phyloP scores from a whole-genome alignment of 2,888 invertebrate genomes.

The Micoletzkya japonica region DNA sequence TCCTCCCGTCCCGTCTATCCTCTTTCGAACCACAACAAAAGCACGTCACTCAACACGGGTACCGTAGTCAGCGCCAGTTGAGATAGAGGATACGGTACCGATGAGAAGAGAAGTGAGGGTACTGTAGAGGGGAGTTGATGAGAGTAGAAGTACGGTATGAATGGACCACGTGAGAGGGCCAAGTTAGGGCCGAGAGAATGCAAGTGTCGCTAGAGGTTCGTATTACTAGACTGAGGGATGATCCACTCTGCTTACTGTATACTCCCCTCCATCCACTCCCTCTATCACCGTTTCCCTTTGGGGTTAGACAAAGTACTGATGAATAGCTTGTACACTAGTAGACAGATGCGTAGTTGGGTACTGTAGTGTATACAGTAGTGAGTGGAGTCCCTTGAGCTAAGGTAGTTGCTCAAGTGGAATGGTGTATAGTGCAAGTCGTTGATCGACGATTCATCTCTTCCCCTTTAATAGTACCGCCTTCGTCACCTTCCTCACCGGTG shows the following conservation, averaged over 20 bases:
- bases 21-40: constrained; percentile 3
- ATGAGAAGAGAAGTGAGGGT: too few relatives aligned
- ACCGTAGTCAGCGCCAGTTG: not conserved
- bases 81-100: not conserved
- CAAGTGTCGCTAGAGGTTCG: not conserved
- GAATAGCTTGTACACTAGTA: too few relatives aligned
- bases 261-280: not conserved
- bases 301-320: not conserved
- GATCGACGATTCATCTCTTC: not conserved
- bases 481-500: not conserved
- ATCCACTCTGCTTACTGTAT: not conserved
- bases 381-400: not conserved
- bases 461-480: not conserved
- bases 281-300: constrained; percentile 1
- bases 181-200: not conserved
- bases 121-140: not conserved
- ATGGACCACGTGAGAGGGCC: not conserved
- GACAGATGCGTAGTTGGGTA: too few relatives aligned
- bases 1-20: constrained; percentile 3
- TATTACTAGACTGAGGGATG: not conserved
- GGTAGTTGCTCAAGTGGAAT: not conserved
- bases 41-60: constrained; percentile 16
- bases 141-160: not conserved
- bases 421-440: constrained; percentile 5
- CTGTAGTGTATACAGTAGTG: not conserved